Conservation (phyloP, 2,888 invertebrate species). For the Philaethria dido region DNA sequence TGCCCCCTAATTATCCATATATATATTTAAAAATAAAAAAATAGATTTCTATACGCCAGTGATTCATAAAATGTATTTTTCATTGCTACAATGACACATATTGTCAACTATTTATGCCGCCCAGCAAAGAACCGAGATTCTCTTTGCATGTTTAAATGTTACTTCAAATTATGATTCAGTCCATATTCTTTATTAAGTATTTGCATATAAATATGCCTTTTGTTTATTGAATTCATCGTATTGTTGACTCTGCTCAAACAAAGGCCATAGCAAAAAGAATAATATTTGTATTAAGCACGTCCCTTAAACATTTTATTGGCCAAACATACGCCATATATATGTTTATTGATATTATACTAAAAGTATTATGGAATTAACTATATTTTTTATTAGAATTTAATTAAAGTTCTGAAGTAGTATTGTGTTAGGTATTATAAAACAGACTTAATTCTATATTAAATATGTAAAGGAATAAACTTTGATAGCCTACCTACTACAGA, state of each 20-base stretch:
- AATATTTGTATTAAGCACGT: background rate
- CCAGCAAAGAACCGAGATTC: background rate
- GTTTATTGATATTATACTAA: background rate
- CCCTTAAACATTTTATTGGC: too few species aligned
- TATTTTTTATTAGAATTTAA: background rate
- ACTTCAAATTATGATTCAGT: constrained; percentile 14
- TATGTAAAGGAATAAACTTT: background rate
- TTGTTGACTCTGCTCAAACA: constrained; percentile 8
- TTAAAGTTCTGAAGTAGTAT: background rate
- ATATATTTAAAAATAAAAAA: constrained; percentile 5
- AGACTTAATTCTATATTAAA: background rate
- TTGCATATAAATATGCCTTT: constrained; percentile 9
- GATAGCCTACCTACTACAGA: background rate
- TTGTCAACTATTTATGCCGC: constrained; percentile 10
- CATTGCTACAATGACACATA: constrained; percentile 6
- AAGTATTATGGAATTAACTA: background rate
- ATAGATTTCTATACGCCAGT: background rate
- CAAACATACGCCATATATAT: too few species aligned
- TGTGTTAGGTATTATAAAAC: too few species aligned
- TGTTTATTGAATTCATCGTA: constrained; percentile 9
- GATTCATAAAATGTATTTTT: background rate
- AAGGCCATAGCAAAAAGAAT: background rate
- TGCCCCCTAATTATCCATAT: background rate
- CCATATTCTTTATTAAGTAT: constrained; percentile 11
- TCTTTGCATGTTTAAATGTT: constrained; percentile 7